phyloP scores from a whole-genome alignment of 2,797 vertebrate genomes.

The Choloepus didactylus region DNA sequence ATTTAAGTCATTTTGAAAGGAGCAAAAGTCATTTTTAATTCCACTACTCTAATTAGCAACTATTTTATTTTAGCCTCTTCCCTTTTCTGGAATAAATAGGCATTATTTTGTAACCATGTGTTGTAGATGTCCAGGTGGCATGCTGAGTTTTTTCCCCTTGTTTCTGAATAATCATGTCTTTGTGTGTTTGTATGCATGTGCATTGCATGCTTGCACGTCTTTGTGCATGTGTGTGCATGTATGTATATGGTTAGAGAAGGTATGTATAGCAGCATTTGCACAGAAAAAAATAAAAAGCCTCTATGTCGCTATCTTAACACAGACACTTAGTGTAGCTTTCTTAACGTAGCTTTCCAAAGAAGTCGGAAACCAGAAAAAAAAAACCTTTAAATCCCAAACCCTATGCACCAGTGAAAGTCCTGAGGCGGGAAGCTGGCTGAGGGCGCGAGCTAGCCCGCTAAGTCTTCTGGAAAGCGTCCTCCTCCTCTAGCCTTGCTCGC shows the following conservation, averaged over 20 bases:
- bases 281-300: not conserved
- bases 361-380: not conserved
- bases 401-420: not conserved
- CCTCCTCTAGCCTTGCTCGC: not conserved
- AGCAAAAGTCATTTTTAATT: not conserved
- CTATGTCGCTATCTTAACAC: not conserved
- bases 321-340: not conserved
- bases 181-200: not conserved
- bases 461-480: not conserved
- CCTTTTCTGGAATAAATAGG: not conserved
- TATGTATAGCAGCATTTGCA: not conserved
- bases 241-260: not conserved
- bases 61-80: not conserved
- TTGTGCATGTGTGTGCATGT: not conserved
- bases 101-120: not conserved
- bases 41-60: not conserved
- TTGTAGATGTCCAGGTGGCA: conserved; percentile 16
- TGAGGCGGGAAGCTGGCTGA: not conserved
- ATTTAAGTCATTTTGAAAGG: not conserved
- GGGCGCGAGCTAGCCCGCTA: not conserved
- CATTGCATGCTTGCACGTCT: not conserved
- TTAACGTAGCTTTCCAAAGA: not conserved
- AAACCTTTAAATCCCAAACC: not conserved
- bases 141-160: not conserved
- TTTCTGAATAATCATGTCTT: conserved; percentile 4